Evolutionary conservation across 1,140 invertebrate species (phyloP).

Genomic region (Phymastichus coffea): DNA sequence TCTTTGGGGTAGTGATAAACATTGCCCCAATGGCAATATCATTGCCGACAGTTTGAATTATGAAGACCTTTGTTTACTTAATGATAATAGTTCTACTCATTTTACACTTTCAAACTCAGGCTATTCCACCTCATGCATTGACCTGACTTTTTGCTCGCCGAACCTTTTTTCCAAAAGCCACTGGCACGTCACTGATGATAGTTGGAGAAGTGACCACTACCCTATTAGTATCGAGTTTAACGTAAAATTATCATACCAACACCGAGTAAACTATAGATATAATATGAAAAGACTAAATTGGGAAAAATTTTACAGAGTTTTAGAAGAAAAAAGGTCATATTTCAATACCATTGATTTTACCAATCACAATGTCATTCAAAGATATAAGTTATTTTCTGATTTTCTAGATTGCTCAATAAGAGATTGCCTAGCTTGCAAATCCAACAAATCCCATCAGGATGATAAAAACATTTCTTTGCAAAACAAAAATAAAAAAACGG

Average conservation of each 20-base stretch:
- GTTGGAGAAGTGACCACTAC: no score
- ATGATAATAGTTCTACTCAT: slow-evolving; percentile 1
- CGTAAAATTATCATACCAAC: no score
- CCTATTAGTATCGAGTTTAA: no score
- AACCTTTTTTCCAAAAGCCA: not conserved
- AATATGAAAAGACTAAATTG: not conserved
- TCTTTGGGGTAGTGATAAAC: slow-evolving; percentile 2
- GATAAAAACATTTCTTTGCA: not conserved
- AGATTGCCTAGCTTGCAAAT: no score
- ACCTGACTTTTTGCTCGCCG: slow-evolving; percentile 18
- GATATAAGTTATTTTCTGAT: not conserved
- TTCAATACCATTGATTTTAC: not conserved
- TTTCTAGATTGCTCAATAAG: not conserved
- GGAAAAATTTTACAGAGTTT: not conserved
- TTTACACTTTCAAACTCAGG: not conserved
- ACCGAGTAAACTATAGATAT: no score
- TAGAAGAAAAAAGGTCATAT: not conserved
- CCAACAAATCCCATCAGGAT: not conserved
- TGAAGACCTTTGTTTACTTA: slow-evolving; percentile 11
- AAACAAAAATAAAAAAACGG: no score
- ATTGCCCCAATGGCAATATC: slow-evolving; percentile 8
- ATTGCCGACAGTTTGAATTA: slow-evolving; percentile 2
- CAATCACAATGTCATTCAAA: not conserved
- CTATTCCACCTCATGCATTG: no score
- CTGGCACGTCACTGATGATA: slow-evolving; percentile 21